Base-by-base conservation (phyloP, 2,888 invertebrate genomes). In the Panopea generosa region DNA sequence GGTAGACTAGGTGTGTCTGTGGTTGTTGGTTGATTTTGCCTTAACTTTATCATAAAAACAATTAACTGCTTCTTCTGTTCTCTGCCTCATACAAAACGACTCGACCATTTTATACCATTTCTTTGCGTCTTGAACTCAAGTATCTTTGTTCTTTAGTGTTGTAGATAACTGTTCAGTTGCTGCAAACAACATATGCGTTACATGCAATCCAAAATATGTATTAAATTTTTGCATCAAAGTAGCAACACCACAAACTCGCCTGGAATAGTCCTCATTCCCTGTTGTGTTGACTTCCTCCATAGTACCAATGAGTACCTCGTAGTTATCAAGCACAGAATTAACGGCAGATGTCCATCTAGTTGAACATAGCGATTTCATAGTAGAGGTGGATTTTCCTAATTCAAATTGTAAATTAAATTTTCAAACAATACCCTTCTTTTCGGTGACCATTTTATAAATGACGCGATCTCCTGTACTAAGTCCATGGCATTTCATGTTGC, bases 401-500 rank as follows among this genome's bases (percentile, higher is more conserved):
- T n/a, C n/a, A n/a, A n/a, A n/a, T n/a, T n/a, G n/a, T n/a, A n/a
- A n/a, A n/a, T n/a, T n/a, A n/a, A n/a, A n/a, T n/a, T n/a, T n/a
- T n/a, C n/a, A n/a, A n/a, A n/a, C n/a, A 75, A 27, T 20, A 27
- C 24, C 40, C 56, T 27, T 50, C 76, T 60, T n/a, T 76, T 79
- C 26, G 78, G 75, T 43, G 76, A 76, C 53, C 38, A 50, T 24
- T 43, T 59, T 52, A 76, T 76, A 20, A 81, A 65, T 27, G 67
- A 45, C 27, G 52, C 24, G 20, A 75, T 78, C 68, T 81, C 75
- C 29, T 43, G 27, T 4, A 66, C 61, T 22, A 70, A 47, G 45
- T 70, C 74, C 27, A 74, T 47, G 9, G 81, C 73, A 67, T 77
- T 66, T 26, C n/a, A n/a, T n/a, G n/a, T n/a, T n/a, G n/a, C n/a